Evolutionary conservation across 1,140 invertebrate species (phyloP), one percentile per base, ranked within the genome.

Genomic region (Bathynomus jamesi): DNA sequence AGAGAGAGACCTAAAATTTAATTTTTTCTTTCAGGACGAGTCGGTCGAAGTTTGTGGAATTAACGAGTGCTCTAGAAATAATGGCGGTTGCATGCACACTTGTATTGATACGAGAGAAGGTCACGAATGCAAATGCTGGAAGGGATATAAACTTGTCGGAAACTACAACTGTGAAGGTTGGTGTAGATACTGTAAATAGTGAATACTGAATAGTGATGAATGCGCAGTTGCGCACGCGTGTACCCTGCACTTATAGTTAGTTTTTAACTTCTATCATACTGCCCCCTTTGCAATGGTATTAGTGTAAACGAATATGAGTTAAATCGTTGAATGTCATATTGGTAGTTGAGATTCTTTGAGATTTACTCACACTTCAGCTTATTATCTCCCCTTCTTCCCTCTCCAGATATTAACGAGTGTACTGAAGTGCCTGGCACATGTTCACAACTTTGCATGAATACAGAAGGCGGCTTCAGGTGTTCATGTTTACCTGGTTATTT

Each of bases 391-490:
- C n/a, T 28, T 0, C 81, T 83, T 67, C 82, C 86, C 8, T 92
- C 89, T 81, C 79, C 83, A 75, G 93, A 95, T 81, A 85, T 94
- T 3, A 85, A 94, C 78, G 92, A 94, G 82, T 96, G 94, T 80
- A 72, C 81, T 28, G 79, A 79, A 61, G 90, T 94, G 81, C 64
- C 78, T 25, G 70, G 85, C 73, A 89, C 90, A 13, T 98, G 95
- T 80, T 89, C 89, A 53, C 95, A 98, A 79, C 81, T 83, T 27
- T 98, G 95, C 83, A 84, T 86, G 4, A 97, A 98, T 80, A 90
- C 87, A 0, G 78, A 85, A 1, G 95, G 95, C 0, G 90, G 88
- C 3, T 97, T 88, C 81, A 84, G 85, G 10, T 98, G 95, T 79
- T 87, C 87, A 13, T 96, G 95, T 81, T 83, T 84, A 3, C 83